These are phyloP conservation scores for Acomys russatus DNA, from an alignment of 2,797 vertebrate species.

Conservation along the genomic window DNA sequence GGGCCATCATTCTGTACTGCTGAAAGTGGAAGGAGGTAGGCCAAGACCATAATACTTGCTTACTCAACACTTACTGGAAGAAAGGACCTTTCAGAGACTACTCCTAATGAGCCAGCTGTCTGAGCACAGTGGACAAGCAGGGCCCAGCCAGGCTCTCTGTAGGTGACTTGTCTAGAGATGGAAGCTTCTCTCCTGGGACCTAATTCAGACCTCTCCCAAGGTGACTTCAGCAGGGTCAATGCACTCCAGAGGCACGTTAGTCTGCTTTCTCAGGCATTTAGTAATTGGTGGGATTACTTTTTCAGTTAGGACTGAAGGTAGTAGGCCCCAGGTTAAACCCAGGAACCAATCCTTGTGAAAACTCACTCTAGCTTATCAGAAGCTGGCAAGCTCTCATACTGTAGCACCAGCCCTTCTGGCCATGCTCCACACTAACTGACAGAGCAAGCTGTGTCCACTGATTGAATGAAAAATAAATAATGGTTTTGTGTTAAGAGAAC, in stretches of 20 bases:
- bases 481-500: conserved; percentile 81
- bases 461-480: conserved; percentile 75
- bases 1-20: background rate
- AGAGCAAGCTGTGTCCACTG: conserved; percentile 75
- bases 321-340: background rate
- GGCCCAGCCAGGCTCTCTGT: background rate
- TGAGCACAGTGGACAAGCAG: background rate
- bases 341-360: conserved; percentile 42
- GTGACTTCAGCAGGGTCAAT: background rate
- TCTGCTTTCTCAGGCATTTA: background rate
- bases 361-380: conserved; percentile 15
- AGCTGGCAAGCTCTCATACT: conserved; percentile 42
- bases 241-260: background rate
- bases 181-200: background rate
- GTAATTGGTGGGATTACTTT: conserved; percentile 32
- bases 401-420: background rate
- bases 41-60: background rate
- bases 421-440: conserved; percentile 65
- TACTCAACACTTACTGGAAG: background rate
- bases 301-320: conserved; percentile 57
- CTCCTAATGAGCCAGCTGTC: background rate
- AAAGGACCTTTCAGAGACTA: background rate
- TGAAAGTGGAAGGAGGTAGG: background rate
- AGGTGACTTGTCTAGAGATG: background rate
- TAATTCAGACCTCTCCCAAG: background rate